A percentile compares a stretch with the other conserved stretches of the same genome.
Evolutionary conservation across 2,888 invertebrate species (phyloP).

Genomic region (Drosophila meridiana): DNA sequence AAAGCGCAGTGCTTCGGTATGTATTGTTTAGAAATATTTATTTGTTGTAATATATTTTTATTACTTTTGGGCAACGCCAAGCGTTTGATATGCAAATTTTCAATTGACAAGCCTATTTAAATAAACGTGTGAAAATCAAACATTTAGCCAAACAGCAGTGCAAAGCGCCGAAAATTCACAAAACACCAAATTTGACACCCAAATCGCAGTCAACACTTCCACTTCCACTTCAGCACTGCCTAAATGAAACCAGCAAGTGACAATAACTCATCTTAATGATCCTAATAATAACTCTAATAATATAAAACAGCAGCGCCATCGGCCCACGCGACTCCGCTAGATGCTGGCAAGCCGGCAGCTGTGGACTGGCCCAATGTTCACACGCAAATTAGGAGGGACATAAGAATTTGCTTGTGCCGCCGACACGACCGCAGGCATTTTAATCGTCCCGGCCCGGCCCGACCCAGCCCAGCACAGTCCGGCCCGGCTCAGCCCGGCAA

Average conservation of each 20-base stretch:
- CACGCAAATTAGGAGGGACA: conserved; percentile 82
- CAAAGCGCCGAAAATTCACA: conserved; percentile 59
- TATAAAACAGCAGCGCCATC: conserved; percentile 71
- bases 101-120: conserved; percentile 73
- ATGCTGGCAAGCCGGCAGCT: conserved; percentile 14
- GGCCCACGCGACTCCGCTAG: conserved; percentile 54
- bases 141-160: conserved; percentile 50
- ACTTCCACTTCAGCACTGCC: not conserved
- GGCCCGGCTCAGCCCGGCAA: conserved; percentile 23
- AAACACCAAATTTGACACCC: conserved; percentile 69
- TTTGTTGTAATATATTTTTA: conserved; percentile 15
- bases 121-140: conserved; percentile 75
- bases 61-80: conserved; percentile 29
- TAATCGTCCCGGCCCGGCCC: conserved; percentile 59
- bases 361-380: conserved; percentile 63
- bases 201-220: conserved; percentile 53
- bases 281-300: conserved; percentile 79
- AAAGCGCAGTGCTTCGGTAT: not conserved
- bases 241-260: conserved; percentile 63
- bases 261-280: conserved; percentile 75
- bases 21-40: not conserved
- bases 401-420: conserved; percentile 73
- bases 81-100: conserved; percentile 53
- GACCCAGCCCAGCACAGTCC: conserved; percentile 15
- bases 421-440: conserved; percentile 58